A percentile compares a stretch with the other conserved stretches of the same genome.
Evolutionary conservation across 2,888 invertebrate species (phyloP).

Genomic region (Rhopalosiphum nymphaeae): DNA sequence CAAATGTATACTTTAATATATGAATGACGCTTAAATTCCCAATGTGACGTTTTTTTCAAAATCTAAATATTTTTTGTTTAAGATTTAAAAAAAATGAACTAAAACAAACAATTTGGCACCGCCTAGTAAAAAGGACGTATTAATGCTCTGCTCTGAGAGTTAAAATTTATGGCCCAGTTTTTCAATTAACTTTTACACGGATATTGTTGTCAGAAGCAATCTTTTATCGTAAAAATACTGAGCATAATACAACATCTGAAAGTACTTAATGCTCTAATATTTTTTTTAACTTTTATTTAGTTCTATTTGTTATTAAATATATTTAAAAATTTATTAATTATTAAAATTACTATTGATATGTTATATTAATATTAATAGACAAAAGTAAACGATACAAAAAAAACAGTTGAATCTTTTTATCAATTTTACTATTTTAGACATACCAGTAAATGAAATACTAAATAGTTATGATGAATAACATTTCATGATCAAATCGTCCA

Average conservation of each 20-base stretch:
- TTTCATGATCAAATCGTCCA: neutral
- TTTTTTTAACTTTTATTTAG: neutral
- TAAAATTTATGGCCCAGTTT: neutral
- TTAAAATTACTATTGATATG: neutral
- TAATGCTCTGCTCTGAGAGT: neutral
- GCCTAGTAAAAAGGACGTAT: neutral
- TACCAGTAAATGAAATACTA: neutral
- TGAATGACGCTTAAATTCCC: constrained; percentile 21
- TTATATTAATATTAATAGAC: neutral
- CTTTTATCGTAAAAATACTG: constrained; percentile 15
- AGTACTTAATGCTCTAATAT: neutral
- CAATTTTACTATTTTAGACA: neutral
- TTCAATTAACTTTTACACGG: constrained; percentile 8
- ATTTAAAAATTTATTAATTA: neutral
- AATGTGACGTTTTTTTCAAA: constrained; percentile 16
- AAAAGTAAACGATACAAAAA: neutral
- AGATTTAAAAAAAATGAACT: constrained; percentile 16
- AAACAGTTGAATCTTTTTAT: neutral
- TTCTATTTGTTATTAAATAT: neutral
- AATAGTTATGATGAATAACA: neutral
- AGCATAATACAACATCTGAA: neutral
- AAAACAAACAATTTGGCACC: neutral
- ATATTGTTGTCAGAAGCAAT: constrained; percentile 16
- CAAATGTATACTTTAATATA: constrained; percentile 38
- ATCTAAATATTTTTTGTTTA: constrained; percentile 33